Evolutionary conservation across 2,113 vertebrate species (phyloP), one percentile per base, ranked within the genome.

Genomic region (Scolopax mira): DNA sequence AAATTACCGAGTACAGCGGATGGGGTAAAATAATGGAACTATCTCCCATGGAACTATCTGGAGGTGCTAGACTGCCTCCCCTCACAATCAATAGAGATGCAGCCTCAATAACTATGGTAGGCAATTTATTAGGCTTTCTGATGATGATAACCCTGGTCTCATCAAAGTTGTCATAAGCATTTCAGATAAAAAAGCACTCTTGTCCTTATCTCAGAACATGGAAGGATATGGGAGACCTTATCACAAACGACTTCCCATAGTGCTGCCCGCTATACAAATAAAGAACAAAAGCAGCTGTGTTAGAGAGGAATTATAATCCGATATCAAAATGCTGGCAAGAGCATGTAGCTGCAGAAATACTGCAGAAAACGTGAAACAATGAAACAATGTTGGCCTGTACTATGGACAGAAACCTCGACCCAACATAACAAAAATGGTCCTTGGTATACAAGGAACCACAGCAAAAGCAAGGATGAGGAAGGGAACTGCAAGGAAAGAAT

Each of bases 271-370:
- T 93, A 23, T 19, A 24, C 37, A 92, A 60, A 79, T 11, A 61
- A 51, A 83, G 79, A 88, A 95, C 82, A 95, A 93, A 85, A 77
- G 54, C 54, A 73, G 46, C 55, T 92, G 5, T 90, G 54, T 93
- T 83, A 2, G 62, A 16, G 60, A 52, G 44, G 88, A n/a, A 4
- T 64, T 82, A 25, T 52, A 82, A 65, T 10, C 11, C 8, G 3
- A 8, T 15, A 57, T 46, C 30, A 27, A 79, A 66, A 54, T 58
- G 11, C 13, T 92, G 82, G 41, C 55, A 77, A 17, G 6, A 58
- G 35, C 31, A 46, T 11, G 33, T 2, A 41, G 46, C 60, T 70
- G 42, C 8, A 85, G 81, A 58, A 95, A 60, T 71, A 39, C 69
- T n/a, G 21, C 35, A 75, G 33, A 51, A 88, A 54, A 66, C 1